Evolutionary conservation across 2,888 invertebrate genomes (phyloP).

Genomic region (Biston betularia): DNA sequence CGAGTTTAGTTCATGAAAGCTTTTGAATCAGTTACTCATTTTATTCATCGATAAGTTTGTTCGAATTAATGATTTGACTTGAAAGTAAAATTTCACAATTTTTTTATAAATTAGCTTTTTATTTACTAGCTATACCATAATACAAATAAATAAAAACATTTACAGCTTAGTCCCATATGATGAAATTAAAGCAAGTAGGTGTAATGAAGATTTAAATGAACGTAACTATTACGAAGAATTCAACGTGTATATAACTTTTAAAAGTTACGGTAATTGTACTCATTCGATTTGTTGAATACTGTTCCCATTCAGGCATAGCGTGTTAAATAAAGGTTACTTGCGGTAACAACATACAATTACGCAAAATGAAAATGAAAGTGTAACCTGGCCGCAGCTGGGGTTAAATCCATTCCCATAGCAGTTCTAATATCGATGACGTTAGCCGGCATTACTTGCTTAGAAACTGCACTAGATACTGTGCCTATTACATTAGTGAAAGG

Average conservation of each 20-base stretch:
- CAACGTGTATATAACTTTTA: conserved; percentile 7
- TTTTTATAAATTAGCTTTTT: neutral
- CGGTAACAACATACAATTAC: conserved; percentile 36
- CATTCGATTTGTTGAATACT: conserved; percentile 10
- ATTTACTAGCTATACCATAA: neutral
- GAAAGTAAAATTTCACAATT: conserved; percentile 10
- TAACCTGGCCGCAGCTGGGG: conserved; percentile 33
- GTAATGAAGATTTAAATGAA: neutral
- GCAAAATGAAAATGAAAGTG: conserved; percentile 44
- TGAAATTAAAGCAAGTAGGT: neutral
- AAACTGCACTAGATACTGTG: conserved; percentile 26
- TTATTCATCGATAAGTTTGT: conserved; percentile 14
- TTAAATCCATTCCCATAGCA: conserved; percentile 36
- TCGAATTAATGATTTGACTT: neutral
- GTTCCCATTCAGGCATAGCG: conserved; percentile 28
- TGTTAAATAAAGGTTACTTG: conserved; percentile 29
- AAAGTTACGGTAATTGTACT: conserved; percentile 19
- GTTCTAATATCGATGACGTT: conserved; percentile 27
- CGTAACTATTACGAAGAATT: conserved; percentile 1
- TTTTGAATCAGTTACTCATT: conserved; percentile 17
- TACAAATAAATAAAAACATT: neutral
- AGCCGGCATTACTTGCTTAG: conserved; percentile 12
- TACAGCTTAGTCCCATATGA: neutral
- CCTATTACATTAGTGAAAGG: conserved; percentile 37
- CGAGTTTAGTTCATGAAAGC: conserved; percentile 21